Percentiles rank a stretch among this genome's conserved stretches.
These are phyloP conservation scores for Alouatta caraya DNA, from an alignment of 2,797 vertebrate species.

Conservation along the genomic window DNA sequence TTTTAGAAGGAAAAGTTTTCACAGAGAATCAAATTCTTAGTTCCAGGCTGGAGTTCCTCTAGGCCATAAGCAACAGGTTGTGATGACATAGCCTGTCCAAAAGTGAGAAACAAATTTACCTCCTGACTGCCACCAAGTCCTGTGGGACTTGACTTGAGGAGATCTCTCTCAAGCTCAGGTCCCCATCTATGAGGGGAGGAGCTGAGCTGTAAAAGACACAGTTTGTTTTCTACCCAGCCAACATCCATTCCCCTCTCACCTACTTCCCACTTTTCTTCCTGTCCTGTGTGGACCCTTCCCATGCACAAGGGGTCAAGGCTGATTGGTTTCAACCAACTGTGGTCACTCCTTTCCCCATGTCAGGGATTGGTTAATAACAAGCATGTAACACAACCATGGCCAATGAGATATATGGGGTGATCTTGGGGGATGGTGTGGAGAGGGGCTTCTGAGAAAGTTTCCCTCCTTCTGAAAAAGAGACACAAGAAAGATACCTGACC, in stretches of 20 bases:
- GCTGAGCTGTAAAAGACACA: neutral
- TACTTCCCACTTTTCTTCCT: neutral
- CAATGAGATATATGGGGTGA: neutral
- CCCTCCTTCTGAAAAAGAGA: neutral
- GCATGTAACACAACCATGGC: neutral
- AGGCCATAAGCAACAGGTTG: neutral
- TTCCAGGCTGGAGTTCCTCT: neutral
- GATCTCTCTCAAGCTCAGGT: neutral
- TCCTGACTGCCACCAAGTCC: neutral
- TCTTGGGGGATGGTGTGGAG: neutral
- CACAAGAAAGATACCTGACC: no score
- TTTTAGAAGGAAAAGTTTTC: neutral
- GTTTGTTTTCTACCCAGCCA: neutral
- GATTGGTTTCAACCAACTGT: neutral
- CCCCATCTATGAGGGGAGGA: neutral
- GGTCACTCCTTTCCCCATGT: neutral
- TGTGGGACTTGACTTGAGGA: neutral
- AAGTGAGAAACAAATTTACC: neutral
- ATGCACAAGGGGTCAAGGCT: neutral
- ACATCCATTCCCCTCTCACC: neutral
- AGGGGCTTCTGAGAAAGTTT: neutral
- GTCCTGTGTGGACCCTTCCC: neutral
- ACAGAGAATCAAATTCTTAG: neutral
- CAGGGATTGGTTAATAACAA: neutral
- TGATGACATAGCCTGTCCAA: neutral